These are phyloP conservation scores for Heliangelus exortis DNA, from an alignment of 2,797 vertebrate species.

Conservation along the genomic window DNA sequence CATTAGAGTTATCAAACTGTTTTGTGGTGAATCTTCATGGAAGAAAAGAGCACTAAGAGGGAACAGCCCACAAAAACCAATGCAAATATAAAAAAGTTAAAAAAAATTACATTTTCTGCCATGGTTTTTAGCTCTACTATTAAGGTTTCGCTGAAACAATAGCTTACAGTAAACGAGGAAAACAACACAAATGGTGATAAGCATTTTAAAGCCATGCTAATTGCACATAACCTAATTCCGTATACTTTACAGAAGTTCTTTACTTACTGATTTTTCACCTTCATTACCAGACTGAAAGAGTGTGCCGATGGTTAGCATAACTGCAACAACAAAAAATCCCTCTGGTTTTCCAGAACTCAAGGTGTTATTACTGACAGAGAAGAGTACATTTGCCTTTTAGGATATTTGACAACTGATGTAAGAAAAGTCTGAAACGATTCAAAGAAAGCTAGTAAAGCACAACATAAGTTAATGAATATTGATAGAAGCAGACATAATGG, in stretches of 20 bases:
- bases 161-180: background rate
- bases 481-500: background rate
- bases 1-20: background rate
- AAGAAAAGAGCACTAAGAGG: background rate
- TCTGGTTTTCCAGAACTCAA: background rate
- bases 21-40: background rate
- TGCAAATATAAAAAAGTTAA: background rate
- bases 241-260: background rate
- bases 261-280: background rate
- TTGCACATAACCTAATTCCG: background rate
- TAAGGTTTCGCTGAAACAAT: background rate
- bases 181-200: background rate
- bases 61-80: background rate
- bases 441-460: background rate
- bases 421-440: background rate
- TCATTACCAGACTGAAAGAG: background rate
- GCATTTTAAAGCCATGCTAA: background rate
- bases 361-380: background rate
- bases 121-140: background rate
- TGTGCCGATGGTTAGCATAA: background rate
- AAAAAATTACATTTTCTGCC: background rate
- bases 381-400: background rate
- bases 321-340: background rate
- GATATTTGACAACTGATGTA: background rate
- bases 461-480: background rate